Percentiles rank a stretch among this genome's conserved stretches.
phyloP scores from a whole-genome alignment of 2,797 vertebrate genomes.

The Pseudochaenichthys georgianus region DNA sequence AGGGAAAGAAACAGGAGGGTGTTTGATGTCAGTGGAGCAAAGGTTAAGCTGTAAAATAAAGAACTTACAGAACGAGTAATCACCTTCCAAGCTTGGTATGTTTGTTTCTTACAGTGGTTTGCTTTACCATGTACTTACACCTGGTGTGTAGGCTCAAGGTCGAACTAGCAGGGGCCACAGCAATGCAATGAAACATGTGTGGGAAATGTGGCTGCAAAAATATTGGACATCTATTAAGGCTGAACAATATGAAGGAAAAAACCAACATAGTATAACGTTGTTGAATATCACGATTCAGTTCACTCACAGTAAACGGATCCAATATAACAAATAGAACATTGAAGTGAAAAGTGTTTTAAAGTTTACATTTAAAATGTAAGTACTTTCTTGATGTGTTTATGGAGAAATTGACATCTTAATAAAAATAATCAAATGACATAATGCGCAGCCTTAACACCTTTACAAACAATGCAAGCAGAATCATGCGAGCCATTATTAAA shows the following conservation, averaged over 20 bases:
- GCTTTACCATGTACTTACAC: constrained; percentile 30
- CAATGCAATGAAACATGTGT: constrained; percentile 15
- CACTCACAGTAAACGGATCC: too few species aligned
- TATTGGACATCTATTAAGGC: too few species aligned
- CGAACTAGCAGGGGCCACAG: constrained; percentile 26
- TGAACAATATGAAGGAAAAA: too few species aligned
- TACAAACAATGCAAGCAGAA: constrained; percentile 24
- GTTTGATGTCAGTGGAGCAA: constrained; percentile 68
- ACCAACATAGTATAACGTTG: too few species aligned
- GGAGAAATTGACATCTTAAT: too few species aligned
- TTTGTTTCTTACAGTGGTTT: constrained; percentile 21
- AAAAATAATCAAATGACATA: too few species aligned
- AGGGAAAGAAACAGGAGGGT: constrained; percentile 41
- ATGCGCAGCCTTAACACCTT: not conserved
- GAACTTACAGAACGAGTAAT: constrained; percentile 34
- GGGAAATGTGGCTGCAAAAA: not conserved
- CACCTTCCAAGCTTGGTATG: constrained; percentile 13
- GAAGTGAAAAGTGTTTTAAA: too few species aligned
- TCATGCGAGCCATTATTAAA: constrained; percentile 50
- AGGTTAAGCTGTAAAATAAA: constrained; percentile 59
- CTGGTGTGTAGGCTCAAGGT: constrained; percentile 38
- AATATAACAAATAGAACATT: too few species aligned
- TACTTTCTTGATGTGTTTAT: too few species aligned
- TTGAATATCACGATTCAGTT: too few species aligned
- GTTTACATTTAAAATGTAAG: too few species aligned